Percentiles rank a stretch among this genome's conserved stretches.
phyloP scores from a whole-genome alignment of 2,113 vertebrate species.

The Xiphophorus hellerii region DNA sequence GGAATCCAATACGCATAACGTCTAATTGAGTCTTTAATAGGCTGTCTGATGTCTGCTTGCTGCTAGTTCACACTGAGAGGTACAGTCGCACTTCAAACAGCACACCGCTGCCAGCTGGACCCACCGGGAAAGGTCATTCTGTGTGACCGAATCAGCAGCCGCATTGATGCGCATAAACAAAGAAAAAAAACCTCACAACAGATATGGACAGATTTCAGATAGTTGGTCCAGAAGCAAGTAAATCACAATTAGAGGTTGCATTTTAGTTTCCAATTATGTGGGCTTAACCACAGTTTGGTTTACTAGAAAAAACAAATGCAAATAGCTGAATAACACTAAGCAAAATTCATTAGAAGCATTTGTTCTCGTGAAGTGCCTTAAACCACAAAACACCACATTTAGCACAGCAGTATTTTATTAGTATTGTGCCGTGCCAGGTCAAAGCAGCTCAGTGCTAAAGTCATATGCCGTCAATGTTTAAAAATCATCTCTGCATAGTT shows the following conservation, averaged over 20 bases:
- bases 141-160: constrained; percentile 15
- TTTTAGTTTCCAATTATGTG: not conserved
- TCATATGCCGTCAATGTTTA: no score
- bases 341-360: not conserved
- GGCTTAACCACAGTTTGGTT: not conserved
- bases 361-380: not conserved
- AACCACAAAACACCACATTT: not conserved
- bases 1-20: constrained; percentile 64
- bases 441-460: not conserved
- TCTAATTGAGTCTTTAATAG: constrained; percentile 76
- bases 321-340: not conserved
- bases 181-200: not conserved
- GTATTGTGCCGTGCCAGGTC: not conserved
- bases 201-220: not conserved
- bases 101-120: constrained; percentile 38
- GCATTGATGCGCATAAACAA: not conserved
- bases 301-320: not conserved
- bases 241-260: constrained; percentile 1
- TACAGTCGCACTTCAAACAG: constrained; percentile 51
- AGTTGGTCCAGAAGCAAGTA: not conserved
- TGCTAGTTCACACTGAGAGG: constrained; percentile 60
- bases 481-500: no score
- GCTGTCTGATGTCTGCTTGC: constrained; percentile 63
- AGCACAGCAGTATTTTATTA: not conserved
- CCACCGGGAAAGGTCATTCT: constrained; percentile 49